A percentile compares a stretch with the other conserved stretches of the same genome.
Evolutionary conservation across 1,140 invertebrate species (phyloP).

Genomic region (Drosophila insularis): DNA sequence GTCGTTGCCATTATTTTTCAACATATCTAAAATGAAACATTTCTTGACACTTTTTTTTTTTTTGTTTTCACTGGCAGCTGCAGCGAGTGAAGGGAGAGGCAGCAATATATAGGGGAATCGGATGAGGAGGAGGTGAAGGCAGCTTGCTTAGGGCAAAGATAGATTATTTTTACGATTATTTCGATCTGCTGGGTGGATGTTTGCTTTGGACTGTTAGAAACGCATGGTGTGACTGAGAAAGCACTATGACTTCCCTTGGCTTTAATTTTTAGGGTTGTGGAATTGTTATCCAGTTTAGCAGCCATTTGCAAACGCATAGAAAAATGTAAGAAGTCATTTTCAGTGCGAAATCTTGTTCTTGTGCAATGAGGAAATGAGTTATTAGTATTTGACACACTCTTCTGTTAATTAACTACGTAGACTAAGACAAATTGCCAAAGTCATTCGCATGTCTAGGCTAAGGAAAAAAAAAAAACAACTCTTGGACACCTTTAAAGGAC

Average conservation of each 20-base stretch:
- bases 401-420: constrained; percentile 14
- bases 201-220: constrained; percentile 79
- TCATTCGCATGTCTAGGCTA: too few relatives aligned
- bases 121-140: constrained; percentile 30
- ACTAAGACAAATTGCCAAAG: constrained; percentile 19
- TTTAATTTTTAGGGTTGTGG: not conserved
- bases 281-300: constrained; percentile 11
- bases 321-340: not conserved
- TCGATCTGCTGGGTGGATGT: constrained; percentile 81
- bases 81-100: constrained; percentile 16
- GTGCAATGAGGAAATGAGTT: constrained; percentile 12
- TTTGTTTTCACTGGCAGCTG: constrained; percentile 48
- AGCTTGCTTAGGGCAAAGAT: constrained; percentile 77
- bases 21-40: constrained; percentile 79
- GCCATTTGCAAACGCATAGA: constrained; percentile 17
- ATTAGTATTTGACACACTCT: constrained; percentile 37
- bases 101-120: constrained; percentile 32
- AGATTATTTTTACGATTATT: constrained; percentile 79
- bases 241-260: not conserved
- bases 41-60: constrained; percentile 80
- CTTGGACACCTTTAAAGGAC: constrained; percentile 26
- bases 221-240: constrained; percentile 74
- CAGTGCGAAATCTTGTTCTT: constrained; percentile 9
- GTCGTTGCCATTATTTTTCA: constrained; percentile 71
- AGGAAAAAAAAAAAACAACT: too few relatives aligned